A percentile compares a stretch with the other conserved stretches of the same genome.
phyloP scores from a whole-genome alignment of 2,888 invertebrate species.

The Bembecia ichneumoniformis region DNA sequence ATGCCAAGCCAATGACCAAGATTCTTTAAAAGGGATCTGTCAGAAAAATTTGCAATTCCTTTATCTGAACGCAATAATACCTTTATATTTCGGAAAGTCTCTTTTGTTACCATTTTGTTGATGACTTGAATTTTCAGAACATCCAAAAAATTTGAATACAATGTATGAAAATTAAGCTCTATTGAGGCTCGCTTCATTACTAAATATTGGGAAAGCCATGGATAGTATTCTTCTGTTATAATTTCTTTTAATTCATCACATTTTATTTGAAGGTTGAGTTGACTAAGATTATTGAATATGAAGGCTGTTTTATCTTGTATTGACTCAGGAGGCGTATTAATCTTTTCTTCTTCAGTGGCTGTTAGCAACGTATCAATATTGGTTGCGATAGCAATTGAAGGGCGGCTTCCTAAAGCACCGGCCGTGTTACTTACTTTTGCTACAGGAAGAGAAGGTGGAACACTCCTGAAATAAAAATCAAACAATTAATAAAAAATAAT shows the following conservation, averaged over 20 bases:
- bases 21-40: constrained; percentile 96
- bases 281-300: constrained; percentile 98
- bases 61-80: constrained; percentile 96
- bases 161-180: constrained; percentile 96
- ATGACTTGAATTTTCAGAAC: constrained; percentile 88
- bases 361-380: constrained; percentile 97
- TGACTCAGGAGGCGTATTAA: constrained; percentile 91
- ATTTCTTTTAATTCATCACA: constrained; percentile 95
- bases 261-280: constrained; percentile 93
- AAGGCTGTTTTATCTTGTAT: constrained; percentile 99
- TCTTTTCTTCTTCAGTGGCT: constrained; percentile 94
- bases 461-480: constrained; percentile 10
- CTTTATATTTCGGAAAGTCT: constrained; percentile 96
- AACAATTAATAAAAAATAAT: background rate
- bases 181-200: constrained; percentile 99
- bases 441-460: constrained; percentile 53
- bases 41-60: constrained; percentile 98
- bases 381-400: constrained; percentile 97
- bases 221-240: constrained; percentile 92
- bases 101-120: constrained; percentile 89
- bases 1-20: constrained; percentile 99
- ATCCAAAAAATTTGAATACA: constrained; percentile 97
- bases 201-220: constrained; percentile 97
- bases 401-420: constrained; percentile 75
- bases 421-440: constrained; percentile 76